Conservation (phyloP, 2,113 vertebrate species). For the Urocitellus parryii region DNA sequence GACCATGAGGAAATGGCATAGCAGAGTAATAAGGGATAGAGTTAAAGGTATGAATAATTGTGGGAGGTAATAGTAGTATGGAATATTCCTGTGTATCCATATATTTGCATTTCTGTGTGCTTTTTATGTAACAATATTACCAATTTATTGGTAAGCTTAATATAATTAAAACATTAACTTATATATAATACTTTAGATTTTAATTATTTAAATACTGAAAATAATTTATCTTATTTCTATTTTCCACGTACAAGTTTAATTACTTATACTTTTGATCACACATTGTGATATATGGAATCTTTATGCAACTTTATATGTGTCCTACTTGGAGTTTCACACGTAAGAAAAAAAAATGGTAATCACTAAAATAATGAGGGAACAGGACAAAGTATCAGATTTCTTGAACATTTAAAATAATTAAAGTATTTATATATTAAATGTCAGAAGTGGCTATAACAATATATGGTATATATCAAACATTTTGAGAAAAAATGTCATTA, state of each 20-base stretch:
- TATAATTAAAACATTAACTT: neutral
- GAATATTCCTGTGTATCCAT: neutral
- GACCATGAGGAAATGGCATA: slow-evolving; percentile 65
- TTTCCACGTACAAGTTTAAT: neutral
- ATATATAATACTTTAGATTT: neutral
- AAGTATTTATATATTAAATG: neutral
- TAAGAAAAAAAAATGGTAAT: neutral
- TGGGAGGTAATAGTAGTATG: neutral
- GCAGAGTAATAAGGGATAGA: slow-evolving; percentile 66
- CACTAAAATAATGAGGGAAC: neutral
- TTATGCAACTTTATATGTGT: neutral
- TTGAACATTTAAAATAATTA: neutral
- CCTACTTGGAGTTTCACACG: neutral
- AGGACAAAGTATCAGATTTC: neutral
- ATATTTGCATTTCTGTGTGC: neutral
- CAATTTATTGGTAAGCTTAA: neutral
- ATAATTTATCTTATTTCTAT: neutral
- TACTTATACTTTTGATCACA: neutral
- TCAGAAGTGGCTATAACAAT: neutral
- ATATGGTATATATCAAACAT: accelerated
- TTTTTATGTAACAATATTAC: neutral
- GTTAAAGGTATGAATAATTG: slow-evolving; percentile 11
- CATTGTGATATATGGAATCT: neutral
- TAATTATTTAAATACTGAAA: neutral
- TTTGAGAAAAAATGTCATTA: neutral